Conservation (phyloP, 2,888 invertebrate genomes). For the Spilarctia lutea region DNA sequence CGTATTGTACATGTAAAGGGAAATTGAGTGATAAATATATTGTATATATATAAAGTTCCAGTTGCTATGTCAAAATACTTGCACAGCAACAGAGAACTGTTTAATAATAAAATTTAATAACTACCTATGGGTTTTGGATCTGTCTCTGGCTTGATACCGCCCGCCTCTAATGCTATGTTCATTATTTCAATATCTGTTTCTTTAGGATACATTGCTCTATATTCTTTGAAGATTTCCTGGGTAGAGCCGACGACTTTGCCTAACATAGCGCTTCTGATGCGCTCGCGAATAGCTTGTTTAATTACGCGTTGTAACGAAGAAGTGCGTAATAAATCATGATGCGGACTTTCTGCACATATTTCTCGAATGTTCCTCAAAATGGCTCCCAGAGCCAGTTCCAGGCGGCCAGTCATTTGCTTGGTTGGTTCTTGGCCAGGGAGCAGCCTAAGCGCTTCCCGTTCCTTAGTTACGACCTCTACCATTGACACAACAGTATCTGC, state of each 20-base stretch:
- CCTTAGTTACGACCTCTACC: conserved; percentile 12
- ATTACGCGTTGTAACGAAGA: conserved; percentile 54
- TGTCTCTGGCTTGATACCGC: conserved; percentile 25
- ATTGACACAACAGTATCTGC: conserved; percentile 32
- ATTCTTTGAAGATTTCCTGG: conserved; percentile 56
- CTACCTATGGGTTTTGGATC: conserved; percentile 54
- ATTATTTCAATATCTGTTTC: conserved; percentile 66
- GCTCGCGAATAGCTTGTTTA: conserved; percentile 70
- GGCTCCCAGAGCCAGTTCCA: conserved; percentile 72
- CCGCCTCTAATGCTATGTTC: conserved; percentile 54
- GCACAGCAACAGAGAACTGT: background rate
- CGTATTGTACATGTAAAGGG: background rate
- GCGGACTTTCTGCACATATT: conserved; percentile 29
- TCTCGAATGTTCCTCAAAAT: conserved; percentile 68
- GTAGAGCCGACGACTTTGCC: conserved; percentile 61
- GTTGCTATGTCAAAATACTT: background rate
- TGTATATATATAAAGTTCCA: background rate
- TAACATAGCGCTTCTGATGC: conserved; percentile 67
- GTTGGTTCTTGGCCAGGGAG: conserved; percentile 58
- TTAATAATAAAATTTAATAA: conserved; percentile 42
- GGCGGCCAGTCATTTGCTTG: conserved; percentile 66
- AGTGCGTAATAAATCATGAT: conserved; percentile 37
- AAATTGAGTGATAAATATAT: background rate
- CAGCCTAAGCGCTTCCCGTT: conserved; percentile 45
- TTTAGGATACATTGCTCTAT: conserved; percentile 63